Evolutionary conservation across 2,113 vertebrate species (phyloP), one percentile per base, ranked within the genome.

Genomic region (Empidonax traillii): DNA sequence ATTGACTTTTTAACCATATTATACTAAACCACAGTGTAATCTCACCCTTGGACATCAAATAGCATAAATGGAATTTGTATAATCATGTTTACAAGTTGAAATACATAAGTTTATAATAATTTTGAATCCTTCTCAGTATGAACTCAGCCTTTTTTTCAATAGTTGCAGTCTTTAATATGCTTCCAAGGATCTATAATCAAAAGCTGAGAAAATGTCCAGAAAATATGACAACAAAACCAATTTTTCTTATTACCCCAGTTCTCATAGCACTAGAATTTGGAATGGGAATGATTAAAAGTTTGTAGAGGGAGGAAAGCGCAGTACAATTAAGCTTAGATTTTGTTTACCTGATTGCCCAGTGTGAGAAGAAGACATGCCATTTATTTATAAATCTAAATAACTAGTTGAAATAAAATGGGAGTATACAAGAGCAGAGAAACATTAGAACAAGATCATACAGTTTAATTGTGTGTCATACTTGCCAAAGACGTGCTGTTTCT

Each of bases 311-410:
- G 44, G 52, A 85, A 88, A 95, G 21, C 8, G 43, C 39, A 63
- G 46, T 47, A 74, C 67, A 96, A 95, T 94, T 91, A 93, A 55
- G 15, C 75, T 84, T 86, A 83, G 79, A 51, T 90, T 96, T 95
- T 96, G 56, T 92, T 95, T 94, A 80, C 61, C 65, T 78, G 56
- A 53, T 92, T 89, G 35, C 90, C 85, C 81, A 73, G 83, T 49
- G 79, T 78, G 88, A 96, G 71, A 28, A 91, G 39, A 89, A 92
- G 79, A 56, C 41, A 56, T 75, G 52, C 8, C 52, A 92, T 90
- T 96, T 84, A 81, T 89, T 94, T 92, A 68, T 87, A 93, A 93
- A 86, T 78, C 47, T 74, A 81, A 96, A 94, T 81, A 90, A 73
- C 47, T 86, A 94, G 78, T 66, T 95, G 90, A 86, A 94, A 92